Conservation (phyloP, 1,140 invertebrate genomes). For the Wasmannia auropunctata region DNA sequence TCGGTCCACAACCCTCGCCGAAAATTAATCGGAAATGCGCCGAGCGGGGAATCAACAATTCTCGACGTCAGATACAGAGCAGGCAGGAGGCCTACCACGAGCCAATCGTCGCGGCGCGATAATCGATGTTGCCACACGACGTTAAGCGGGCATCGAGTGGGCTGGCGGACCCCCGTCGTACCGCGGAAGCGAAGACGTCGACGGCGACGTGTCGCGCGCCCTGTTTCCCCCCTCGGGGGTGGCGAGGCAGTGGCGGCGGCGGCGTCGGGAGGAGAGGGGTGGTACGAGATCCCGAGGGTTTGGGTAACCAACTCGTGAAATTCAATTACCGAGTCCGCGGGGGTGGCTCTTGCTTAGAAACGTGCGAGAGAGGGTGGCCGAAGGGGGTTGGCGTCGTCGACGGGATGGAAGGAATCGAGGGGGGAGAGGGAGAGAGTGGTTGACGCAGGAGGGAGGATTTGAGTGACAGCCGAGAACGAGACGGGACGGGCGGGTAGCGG, state of each 20-base stretch:
- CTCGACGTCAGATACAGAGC: conserved; percentile 45
- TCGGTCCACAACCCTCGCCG: conserved; percentile 53
- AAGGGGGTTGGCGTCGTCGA: conserved; percentile 60
- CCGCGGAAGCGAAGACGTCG: conserved; percentile 44
- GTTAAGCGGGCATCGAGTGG: conserved; percentile 79
- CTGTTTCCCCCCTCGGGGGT: conserved; percentile 40
- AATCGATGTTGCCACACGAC: conserved; percentile 81
- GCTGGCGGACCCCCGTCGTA: conserved; percentile 74
- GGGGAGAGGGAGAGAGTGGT: conserved; percentile 70
- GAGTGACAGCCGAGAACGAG: conserved; percentile 78
- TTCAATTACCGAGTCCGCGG: conserved; percentile 85
- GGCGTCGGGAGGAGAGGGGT: conserved; percentile 51
- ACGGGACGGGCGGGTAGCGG: conserved; percentile 34
- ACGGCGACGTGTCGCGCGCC: conserved; percentile 35
- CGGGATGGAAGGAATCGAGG: conserved; percentile 57
- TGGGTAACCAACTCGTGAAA: conserved; percentile 85
- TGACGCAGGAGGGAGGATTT: conserved; percentile 74
- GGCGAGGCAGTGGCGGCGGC: conserved; percentile 23
- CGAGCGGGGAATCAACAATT: conserved; percentile 50
- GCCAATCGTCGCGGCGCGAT: conserved; percentile 73
- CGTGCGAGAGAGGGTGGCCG: conserved; percentile 65
- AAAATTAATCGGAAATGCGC: conserved; percentile 67
- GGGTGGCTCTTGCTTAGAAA: conserved; percentile 73
- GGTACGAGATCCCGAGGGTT: conserved; percentile 77
- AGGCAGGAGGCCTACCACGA: conserved; percentile 47